Evolutionary conservation across 2,113 vertebrate species (phyloP).

Genomic region (Xiphias gladius): DNA sequence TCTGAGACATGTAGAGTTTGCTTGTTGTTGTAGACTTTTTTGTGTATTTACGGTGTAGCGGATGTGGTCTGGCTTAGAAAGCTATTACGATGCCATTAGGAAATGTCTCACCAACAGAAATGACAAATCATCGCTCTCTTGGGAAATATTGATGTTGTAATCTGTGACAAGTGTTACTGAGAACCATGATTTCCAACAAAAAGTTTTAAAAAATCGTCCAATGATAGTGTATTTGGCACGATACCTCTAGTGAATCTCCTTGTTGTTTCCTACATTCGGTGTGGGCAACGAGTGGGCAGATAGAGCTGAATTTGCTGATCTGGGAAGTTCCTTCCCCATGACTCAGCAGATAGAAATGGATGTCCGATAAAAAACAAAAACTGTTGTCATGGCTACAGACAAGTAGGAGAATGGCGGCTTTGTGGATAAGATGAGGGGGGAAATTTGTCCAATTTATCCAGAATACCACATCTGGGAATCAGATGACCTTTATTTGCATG

Average conservation of each 20-base stretch:
- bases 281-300: background rate
- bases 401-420: conserved; percentile 52
- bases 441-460: conserved; percentile 6
- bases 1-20: conserved; percentile 22
- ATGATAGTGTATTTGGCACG: background rate
- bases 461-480: conserved; percentile 45
- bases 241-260: background rate
- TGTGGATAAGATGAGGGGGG: conserved; percentile 39
- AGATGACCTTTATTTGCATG: conserved; percentile 54
- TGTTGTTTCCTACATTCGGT: background rate
- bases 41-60: conserved; percentile 13
- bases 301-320: conserved; percentile 8
- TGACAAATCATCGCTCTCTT: background rate
- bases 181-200: background rate
- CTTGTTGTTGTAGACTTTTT: background rate
- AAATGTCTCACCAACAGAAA: conserved; percentile 21
- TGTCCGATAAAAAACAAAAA: conserved; percentile 55
- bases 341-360: conserved; percentile 63
- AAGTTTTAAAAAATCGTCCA: background rate
- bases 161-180: background rate
- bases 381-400: conserved; percentile 52
- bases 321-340: conserved; percentile 34
- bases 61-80: conserved; percentile 2
- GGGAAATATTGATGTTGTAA: conserved; percentile 1
- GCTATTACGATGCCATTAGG: background rate